These are phyloP conservation scores for Macrosteles quadrilineatus DNA, from an alignment of 1,140 invertebrate genomes.

Conservation along the genomic window DNA sequence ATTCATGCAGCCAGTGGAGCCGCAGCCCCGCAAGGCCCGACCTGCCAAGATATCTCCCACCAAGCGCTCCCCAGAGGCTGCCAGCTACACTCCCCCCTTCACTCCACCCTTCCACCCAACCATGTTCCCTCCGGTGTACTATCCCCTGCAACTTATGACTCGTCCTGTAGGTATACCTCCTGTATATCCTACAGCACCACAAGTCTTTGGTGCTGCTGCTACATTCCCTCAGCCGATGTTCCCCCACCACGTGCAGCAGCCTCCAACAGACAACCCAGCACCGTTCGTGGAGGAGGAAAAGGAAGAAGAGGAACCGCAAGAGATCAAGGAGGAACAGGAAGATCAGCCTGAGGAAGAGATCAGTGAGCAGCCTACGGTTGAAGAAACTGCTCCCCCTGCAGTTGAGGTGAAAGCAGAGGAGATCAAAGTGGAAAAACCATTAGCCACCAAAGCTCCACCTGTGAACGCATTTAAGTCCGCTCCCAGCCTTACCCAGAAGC, in stretches of 20 bases:
- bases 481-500: neutral
- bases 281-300: neutral
- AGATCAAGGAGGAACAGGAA: neutral
- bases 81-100: neutral
- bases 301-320: neutral
- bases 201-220: neutral
- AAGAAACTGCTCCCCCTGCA: neutral
- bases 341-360: conserved; percentile 6
- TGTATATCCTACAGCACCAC: neutral
- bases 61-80: conserved; percentile 1
- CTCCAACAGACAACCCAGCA: neutral
- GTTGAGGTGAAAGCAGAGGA: no score
- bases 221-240: neutral
- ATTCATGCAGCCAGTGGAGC: neutral
- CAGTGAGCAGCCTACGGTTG: neutral
- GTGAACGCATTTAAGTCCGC: conserved; percentile 20
- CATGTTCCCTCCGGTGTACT: neutral
- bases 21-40: conserved; percentile 12
- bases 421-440: neutral
- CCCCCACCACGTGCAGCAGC: neutral
- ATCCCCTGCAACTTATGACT: neutral
- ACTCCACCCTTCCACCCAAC: neutral
- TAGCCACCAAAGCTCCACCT: conserved; percentile 6
- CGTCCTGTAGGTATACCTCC: no score
- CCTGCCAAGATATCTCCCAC: neutral